These are phyloP conservation scores for Ametastegia equiseti DNA, from an alignment of 2,888 invertebrate species.

Conservation along the genomic window DNA sequence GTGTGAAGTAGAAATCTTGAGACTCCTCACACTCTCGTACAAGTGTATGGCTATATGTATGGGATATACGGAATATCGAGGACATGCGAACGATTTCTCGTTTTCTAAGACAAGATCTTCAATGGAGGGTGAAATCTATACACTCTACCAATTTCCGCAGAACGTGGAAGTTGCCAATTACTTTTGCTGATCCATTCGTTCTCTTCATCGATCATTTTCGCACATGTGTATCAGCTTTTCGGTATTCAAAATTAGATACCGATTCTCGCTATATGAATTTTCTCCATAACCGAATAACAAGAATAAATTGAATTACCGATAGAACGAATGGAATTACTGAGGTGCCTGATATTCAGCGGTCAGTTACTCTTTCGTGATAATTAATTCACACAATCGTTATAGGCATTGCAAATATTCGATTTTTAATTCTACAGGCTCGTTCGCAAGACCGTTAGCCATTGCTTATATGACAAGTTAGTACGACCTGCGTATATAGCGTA, in stretches of 20 bases:
- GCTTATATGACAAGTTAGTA: conserved; percentile 2
- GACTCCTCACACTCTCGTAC: neutral
- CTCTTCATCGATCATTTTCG: too few relatives aligned
- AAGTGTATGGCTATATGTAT: too few relatives aligned
- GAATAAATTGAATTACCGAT: too few relatives aligned
- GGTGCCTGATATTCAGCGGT: neutral
- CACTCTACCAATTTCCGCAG: neutral
- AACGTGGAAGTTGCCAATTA: neutral
- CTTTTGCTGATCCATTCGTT: neutral
- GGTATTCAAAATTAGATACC: too few relatives aligned
- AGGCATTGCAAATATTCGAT: neutral
- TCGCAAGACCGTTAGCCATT: neutral
- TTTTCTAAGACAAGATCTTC: conserved; percentile 30
- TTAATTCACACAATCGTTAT: neutral
- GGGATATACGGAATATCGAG: conserved; percentile 11
- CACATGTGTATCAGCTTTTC: too few relatives aligned
- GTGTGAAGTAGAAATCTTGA: conserved; percentile 9
- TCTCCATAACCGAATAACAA: too few relatives aligned
- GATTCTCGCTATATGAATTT: too few relatives aligned
- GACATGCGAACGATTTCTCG: conserved; percentile 37
- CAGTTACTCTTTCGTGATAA: neutral
- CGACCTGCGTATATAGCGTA: neutral
- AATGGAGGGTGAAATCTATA: neutral
- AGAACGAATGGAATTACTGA: neutral
- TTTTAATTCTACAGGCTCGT: neutral